Conservation (phyloP, 1,140 invertebrate species). For the Branchinecta lynchi region DNA sequence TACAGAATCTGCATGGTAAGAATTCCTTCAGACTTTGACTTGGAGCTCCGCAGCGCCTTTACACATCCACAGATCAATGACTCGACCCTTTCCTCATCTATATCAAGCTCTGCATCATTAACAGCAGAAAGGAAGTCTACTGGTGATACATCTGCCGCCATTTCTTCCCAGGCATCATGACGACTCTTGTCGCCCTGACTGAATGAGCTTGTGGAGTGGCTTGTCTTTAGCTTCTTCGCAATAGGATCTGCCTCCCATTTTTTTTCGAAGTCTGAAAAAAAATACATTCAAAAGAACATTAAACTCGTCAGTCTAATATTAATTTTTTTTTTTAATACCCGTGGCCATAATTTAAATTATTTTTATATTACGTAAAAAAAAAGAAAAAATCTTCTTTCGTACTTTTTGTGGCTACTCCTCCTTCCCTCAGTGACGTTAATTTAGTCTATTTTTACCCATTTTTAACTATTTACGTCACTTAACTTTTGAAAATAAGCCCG, state of each 20-base stretch:
- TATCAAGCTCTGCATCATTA: conserved; percentile 32
- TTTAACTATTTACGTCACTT: too few species aligned
- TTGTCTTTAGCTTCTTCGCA: not conserved
- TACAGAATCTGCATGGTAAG: conserved; percentile 62
- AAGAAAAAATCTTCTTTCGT: too few species aligned
- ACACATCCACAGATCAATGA: conserved; percentile 38
- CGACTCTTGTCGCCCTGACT: conserved; percentile 7
- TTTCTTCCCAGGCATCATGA: conserved; percentile 20
- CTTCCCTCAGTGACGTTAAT: too few species aligned
- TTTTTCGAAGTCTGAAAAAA: conserved; percentile 10
- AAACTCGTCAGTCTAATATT: not conserved
- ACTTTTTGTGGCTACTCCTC: too few species aligned
- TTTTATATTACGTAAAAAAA: too few species aligned
- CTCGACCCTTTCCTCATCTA: conserved; percentile 35
- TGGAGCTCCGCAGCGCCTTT: conserved; percentile 31
- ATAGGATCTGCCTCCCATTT: conserved; percentile 10
- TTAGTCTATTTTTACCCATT: too few species aligned
- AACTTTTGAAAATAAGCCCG: too few species aligned
- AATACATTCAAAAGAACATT: not conserved
- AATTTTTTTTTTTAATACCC: too few species aligned
- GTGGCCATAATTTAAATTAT: too few species aligned
- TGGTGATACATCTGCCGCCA: conserved; percentile 17
- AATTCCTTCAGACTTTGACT: conserved; percentile 59
- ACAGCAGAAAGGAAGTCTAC: conserved; percentile 23
- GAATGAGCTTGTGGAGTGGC: not conserved